Percentiles rank a stretch among this genome's conserved stretches.
Conservation (phyloP, 2,888 invertebrate species). For the Phortica magna region DNA sequence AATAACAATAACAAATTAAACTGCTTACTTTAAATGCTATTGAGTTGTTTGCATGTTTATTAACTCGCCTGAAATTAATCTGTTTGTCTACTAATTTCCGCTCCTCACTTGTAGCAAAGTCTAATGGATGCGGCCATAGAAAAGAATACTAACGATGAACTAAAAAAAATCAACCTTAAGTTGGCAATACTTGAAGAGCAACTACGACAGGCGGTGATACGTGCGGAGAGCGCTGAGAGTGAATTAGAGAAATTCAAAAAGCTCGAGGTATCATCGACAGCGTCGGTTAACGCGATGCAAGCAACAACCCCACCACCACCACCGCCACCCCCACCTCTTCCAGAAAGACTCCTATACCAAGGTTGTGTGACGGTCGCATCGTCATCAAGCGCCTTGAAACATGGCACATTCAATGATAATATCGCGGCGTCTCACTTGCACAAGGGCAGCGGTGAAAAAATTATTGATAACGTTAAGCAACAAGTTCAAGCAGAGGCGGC, state of each 20-base stretch:
- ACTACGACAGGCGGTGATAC: slow-evolving; percentile 78
- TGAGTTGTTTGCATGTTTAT: background rate
- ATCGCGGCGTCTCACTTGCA: slow-evolving; percentile 68
- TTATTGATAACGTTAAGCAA: slow-evolving; percentile 75
- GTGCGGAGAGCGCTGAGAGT: slow-evolving; percentile 80
- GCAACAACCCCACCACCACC: slow-evolving; percentile 65
- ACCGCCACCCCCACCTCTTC: slow-evolving; percentile 74
- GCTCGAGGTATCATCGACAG: slow-evolving; percentile 33
- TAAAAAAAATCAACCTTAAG: slow-evolving; percentile 81
- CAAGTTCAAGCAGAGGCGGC: slow-evolving; percentile 76
- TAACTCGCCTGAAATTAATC: slow-evolving; percentile 44
- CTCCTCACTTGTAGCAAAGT: slow-evolving; percentile 76
- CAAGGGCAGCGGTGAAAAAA: slow-evolving; percentile 64
- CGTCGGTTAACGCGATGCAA: slow-evolving; percentile 61
- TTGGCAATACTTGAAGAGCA: slow-evolving; percentile 80
- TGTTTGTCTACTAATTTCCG: slow-evolving; percentile 68
- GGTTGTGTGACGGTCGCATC: slow-evolving; percentile 29
- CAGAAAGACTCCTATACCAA: slow-evolving; percentile 71
- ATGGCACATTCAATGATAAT: slow-evolving; percentile 57
- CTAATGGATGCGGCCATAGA: slow-evolving; percentile 80
- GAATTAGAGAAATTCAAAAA: slow-evolving; percentile 73
- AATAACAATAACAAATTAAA: too few species aligned
- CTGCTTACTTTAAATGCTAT: slow-evolving; percentile 45
- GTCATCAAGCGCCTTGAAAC: slow-evolving; percentile 5
- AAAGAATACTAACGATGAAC: slow-evolving; percentile 79